Base-by-base conservation (phyloP, 2,888 invertebrate genomes). In the Allacma fusca region DNA sequence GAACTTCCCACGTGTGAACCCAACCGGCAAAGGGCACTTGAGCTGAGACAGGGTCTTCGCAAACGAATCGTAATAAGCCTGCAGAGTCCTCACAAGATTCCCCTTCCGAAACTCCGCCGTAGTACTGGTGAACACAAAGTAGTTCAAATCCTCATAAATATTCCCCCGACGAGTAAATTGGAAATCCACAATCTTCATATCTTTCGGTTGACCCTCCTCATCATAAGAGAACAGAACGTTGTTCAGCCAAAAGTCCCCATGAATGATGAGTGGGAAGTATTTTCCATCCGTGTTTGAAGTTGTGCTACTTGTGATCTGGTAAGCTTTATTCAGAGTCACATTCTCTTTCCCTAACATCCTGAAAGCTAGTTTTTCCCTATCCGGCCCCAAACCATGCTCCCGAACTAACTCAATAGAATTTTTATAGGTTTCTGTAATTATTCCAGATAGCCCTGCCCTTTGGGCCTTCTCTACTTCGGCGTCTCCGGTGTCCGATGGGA, bases 181-280 rank as follows among this genome's bases (percentile, higher is more conserved):
- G 64, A 78, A 81, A 29, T 82, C 82, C 13, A 65, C 7, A n/a
- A 21, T 40, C 75, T 19, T 69, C 71, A 16, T 65, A 28, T 34
- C 65, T 59, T 29, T 75, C 57, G 21, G 76, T 1, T 72, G 4
- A 0, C 79, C 79, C n/a, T 67, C 28, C 0, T 73, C 59, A 34
- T 77, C 71, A 29, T 83, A 77, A 67, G 80, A 80, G 69, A 81
- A 71, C 0, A 83, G 75, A 57, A 83, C 40, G 59, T 83, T 83
- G 50, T 82, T 83, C 1, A 64, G 65, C 83, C 83, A 83, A 0
- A 82, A 40, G 67, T 83, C 83, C 26, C 75, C 80, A 29, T 81
- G 81, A 50, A 77, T 77, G 21, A 82, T 1, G 0, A 78, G 78
- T 13, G 81, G 80, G 40, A 83, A 83, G 29, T 67, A 68, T 64